Evolutionary conservation across 2,888 invertebrate species (phyloP), one percentile per base, ranked within the genome.

Genomic region (Andrena bicolor): DNA sequence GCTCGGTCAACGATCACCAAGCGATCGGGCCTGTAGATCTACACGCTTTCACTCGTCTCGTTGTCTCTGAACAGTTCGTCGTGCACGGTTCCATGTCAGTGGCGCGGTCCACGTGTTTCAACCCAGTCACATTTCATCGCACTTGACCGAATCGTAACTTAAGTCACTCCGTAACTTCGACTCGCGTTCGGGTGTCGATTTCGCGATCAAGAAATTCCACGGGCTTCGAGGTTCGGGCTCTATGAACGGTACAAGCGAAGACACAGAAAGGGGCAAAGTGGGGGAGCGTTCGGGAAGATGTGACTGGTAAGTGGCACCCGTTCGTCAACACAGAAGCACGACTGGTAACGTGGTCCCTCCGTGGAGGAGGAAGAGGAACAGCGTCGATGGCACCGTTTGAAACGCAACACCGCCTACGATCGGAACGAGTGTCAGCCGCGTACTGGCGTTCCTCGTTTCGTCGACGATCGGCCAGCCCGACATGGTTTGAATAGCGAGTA

Each of bases 401-500:
- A 56, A 56, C 41, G 41, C 16, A 65, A 60, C 65, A 61, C 56
- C 10, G 23, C 10, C 56, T 56, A 13, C 75, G 80, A 79, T 79
- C 80, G n/a, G 76, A 69, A 58, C 77, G 78, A 84, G 66, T 75
- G 83, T 76, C 86, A 70, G 58, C 65, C 76, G 60, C 82, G 41
- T 20, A 88, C 88, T 88, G 83, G 53, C 82, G 84, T 79, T 83
- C 58, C 72, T 65, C 80, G 77, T 75, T 56, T 76, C 79, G 83
- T 35, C 58, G 84, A 48, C 73, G 77, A 83, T 86, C 81, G 77
- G 80, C 65, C 77, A 53, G 76, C 74, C 81, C 85, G 79, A 74
- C 77, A 60, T 84, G 65, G 81, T 85, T 82, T 76, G 82, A 84
- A 83, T 80, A 82, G 79, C 86, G 82, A 88, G 89, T 89, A 89